Base-by-base conservation (phyloP, 92 coral and sea anemone species). In the Isaurus tuberculatus region DNA sequence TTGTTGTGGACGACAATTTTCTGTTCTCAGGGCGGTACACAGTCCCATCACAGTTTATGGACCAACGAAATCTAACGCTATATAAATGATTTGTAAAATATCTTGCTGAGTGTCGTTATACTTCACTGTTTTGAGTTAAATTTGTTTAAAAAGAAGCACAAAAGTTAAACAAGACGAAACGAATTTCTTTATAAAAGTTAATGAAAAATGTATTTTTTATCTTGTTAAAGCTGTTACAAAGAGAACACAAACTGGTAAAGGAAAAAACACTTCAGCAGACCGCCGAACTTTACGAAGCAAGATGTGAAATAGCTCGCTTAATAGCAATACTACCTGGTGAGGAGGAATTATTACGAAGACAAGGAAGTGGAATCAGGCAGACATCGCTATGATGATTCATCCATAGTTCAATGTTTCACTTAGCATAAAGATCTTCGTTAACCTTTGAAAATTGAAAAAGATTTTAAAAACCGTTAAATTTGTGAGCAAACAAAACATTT, bases 251-350 rank as follows among this genome's bases (percentile, higher is more conserved):
- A 72, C 79, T 64, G 20, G 88, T 90, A 26, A 90, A 90, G 48
- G 99, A 97, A 83, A 88, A 79, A 30, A 91, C 92, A 79, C 73
- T 85, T 17, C 98, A 94, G 30, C 98, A 97, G 74, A 95, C 98
- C 17, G 97, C 91, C 19, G 98, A 97, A 72, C 91, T 97, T 43
- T 97, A 95, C 79, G 97, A 97, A 78, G 94, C 99, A 2, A 94
- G 98, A 40, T 91, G 95, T 83, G 94, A 97, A 79, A 92, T 97
- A 32, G 94, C 96, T 36, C 98, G 92, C 37, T 85, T 97, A 28
- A 89, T 88, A 42, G 90, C 98, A 28, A 61, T 93, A 20, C 65
- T 91, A 29, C 98, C 98, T 8, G 73, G 89, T 55, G 98, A 93
- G 85, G 89, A 89, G 16, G 85, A 85, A 23, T 11, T 36, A 4